A percentile compares a stretch with the other conserved stretches of the same genome.
Conservation (phyloP, 2,888 invertebrate genomes). For the Anorthoa munda region DNA sequence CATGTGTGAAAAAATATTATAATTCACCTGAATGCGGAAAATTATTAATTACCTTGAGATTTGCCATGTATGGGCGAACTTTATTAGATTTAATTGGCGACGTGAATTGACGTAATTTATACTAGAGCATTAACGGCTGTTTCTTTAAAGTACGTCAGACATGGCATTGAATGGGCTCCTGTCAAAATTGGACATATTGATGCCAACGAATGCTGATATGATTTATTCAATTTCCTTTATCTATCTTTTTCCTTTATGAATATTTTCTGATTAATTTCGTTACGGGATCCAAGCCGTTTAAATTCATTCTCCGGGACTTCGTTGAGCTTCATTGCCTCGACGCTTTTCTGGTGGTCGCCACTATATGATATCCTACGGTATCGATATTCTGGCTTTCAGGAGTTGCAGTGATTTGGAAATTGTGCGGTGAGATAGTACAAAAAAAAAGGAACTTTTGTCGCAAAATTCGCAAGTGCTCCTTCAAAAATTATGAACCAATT, state of each 20-base stretch:
- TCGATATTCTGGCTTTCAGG: no score
- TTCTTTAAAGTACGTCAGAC: background rate
- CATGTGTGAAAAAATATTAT: conserved; percentile 49
- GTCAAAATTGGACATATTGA: background rate
- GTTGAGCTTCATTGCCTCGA: no score
- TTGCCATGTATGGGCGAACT: conserved; percentile 26
- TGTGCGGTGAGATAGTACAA: no score
- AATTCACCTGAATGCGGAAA: conserved; percentile 50
- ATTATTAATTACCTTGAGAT: conserved; percentile 45
- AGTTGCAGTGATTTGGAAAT: no score
- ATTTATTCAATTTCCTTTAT: background rate
- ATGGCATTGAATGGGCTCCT: background rate
- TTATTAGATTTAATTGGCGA: conserved; percentile 30
- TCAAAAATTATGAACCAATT: background rate
- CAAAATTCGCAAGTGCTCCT: background rate
- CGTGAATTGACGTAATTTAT: conserved; percentile 14
- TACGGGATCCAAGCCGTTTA: no score
- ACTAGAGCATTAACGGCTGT: background rate
- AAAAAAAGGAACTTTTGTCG: background rate
- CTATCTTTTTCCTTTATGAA: no score
- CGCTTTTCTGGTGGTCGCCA: no score
- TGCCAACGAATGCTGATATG: no score
- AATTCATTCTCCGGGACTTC: no score
- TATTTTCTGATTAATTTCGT: no score
- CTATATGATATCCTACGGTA: no score